Conservation (phyloP, 1,140 invertebrate genomes). For the Drosophila ananassae region DNA sequence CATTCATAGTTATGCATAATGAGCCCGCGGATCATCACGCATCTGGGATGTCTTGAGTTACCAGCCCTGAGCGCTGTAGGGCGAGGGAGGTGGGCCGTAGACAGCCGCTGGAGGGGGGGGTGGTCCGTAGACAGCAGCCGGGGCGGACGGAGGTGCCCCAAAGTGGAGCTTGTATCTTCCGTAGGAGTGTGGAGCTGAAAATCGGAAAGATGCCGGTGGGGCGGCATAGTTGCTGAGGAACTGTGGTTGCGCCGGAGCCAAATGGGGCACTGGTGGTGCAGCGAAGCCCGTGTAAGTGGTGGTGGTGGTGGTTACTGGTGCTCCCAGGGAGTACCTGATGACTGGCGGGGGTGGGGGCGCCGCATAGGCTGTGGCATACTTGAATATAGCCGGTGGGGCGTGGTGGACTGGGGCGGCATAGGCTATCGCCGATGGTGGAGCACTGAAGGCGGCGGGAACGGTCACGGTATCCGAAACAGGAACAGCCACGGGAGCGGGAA, state of each 20-base stretch:
- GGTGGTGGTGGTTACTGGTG: slow-evolving; percentile 68
- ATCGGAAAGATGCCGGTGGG: slow-evolving; percentile 22
- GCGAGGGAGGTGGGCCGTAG: slow-evolving; percentile 15
- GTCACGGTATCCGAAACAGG: slow-evolving; percentile 57
- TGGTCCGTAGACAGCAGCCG: slow-evolving; percentile 24
- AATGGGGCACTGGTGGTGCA: slow-evolving; percentile 26
- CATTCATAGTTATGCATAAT: slow-evolving; percentile 52
- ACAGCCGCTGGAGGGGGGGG: slow-evolving; percentile 1
- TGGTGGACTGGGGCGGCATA: slow-evolving; percentile 12
- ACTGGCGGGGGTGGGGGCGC: slow-evolving; percentile 39
- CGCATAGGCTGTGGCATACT: slow-evolving; percentile 48
- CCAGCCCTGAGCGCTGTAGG: slow-evolving; percentile 30
- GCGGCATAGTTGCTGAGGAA: slow-evolving; percentile 21
- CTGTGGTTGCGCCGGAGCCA: slow-evolving; percentile 32
- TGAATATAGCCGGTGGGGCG: slow-evolving; percentile 11
- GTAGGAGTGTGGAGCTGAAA: slow-evolving; percentile 28
- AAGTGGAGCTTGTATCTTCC: slow-evolving; percentile 39
- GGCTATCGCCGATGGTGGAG: slow-evolving; percentile 1
- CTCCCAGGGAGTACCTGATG: slow-evolving; percentile 60
- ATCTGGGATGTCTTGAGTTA: slow-evolving; percentile 20
- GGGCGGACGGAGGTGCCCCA: slow-evolving; percentile 15
- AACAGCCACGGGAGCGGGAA: slow-evolving; percentile 51
- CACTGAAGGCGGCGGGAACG: slow-evolving; percentile 12
- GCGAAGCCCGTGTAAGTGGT: slow-evolving; percentile 63
- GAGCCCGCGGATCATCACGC: not conserved